Percentiles rank a stretch among this genome's conserved stretches.
phyloP scores from a whole-genome alignment of 53 echinoderm and acorn worm genomes.

The Astropecten irregularis region DNA sequence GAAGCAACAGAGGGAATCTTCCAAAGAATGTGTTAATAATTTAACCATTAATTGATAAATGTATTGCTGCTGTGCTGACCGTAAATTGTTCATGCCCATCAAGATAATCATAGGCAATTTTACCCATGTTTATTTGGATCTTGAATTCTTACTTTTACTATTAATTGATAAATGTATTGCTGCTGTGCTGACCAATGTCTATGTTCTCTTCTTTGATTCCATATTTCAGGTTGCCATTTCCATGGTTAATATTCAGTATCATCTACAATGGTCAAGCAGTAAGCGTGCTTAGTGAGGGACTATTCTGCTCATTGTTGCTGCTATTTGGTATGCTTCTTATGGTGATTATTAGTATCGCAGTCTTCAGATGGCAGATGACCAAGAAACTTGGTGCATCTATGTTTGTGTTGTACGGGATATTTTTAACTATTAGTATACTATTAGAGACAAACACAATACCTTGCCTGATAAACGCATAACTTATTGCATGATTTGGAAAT shows the following conservation, averaged over 20 bases:
- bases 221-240: slow-evolving; percentile 84
- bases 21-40: too few species aligned
- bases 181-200: too few species aligned
- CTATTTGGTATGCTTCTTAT: slow-evolving; percentile 92
- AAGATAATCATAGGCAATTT: too few species aligned
- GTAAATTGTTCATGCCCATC: too few species aligned
- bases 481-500: too few species aligned
- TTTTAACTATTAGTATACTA: slow-evolving; percentile 76
- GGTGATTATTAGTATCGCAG: slow-evolving; percentile 83
- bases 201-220: not conserved
- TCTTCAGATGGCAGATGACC: slow-evolving; percentile 90
- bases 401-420: slow-evolving; percentile 82
- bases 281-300: slow-evolving; percentile 68
- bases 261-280: slow-evolving; percentile 42
- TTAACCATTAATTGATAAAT: too few species aligned
- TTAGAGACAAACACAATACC: slow-evolving; percentile 56
- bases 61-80: too few species aligned
- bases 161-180: too few species aligned
- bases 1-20: too few species aligned
- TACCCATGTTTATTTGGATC: too few species aligned
- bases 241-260: slow-evolving; percentile 82
- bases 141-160: too few species aligned
- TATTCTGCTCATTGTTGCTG: slow-evolving; percentile 94
- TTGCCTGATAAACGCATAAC: slow-evolving; percentile 37
- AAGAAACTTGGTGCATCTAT: slow-evolving; percentile 71